A percentile compares a stretch with the other conserved stretches of the same genome.
Evolutionary conservation across 1,140 invertebrate genomes (phyloP).

Genomic region (Ceratina japonica): DNA sequence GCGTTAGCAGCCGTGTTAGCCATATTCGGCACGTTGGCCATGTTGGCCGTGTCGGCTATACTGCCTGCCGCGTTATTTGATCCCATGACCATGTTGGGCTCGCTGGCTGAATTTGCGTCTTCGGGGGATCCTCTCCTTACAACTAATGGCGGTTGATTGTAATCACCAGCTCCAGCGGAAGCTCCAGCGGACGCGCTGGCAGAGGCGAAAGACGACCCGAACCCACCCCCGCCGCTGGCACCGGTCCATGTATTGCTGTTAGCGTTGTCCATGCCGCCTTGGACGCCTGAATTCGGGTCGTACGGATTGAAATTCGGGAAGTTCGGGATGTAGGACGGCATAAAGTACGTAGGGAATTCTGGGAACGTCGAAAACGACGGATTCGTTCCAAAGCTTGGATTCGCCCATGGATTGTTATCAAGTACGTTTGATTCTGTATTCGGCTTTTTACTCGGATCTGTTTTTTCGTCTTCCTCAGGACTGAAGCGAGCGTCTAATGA

Average conservation of each 20-base stretch:
- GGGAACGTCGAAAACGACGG: background rate
- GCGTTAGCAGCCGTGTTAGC: background rate
- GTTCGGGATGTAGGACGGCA: background rate
- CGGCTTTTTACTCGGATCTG: background rate
- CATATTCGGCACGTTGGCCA: background rate
- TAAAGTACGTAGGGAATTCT: background rate
- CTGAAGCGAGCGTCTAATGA: background rate
- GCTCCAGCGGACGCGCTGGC: constrained; percentile 36
- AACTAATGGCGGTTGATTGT: background rate
- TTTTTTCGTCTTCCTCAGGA: background rate
- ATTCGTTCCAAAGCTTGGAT: background rate
- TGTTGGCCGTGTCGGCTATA: background rate
- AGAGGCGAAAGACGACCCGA: constrained; percentile 36
- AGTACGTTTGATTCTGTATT: too few relatives aligned
- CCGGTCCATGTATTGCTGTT: constrained; percentile 27
- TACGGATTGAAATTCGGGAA: background rate
- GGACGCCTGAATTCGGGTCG: constrained; percentile 12
- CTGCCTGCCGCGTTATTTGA: background rate
- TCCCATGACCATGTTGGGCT: background rate
- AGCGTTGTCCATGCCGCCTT: constrained; percentile 22
- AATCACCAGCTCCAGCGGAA: background rate
- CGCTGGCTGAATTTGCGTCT: background rate
- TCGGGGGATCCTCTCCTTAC: constrained; percentile 24
- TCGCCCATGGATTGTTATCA: background rate
- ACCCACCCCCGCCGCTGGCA: constrained; percentile 24